These are phyloP conservation scores for Alaudala cheleensis DNA, from an alignment of 2,113 vertebrate species.

Conservation along the genomic window DNA sequence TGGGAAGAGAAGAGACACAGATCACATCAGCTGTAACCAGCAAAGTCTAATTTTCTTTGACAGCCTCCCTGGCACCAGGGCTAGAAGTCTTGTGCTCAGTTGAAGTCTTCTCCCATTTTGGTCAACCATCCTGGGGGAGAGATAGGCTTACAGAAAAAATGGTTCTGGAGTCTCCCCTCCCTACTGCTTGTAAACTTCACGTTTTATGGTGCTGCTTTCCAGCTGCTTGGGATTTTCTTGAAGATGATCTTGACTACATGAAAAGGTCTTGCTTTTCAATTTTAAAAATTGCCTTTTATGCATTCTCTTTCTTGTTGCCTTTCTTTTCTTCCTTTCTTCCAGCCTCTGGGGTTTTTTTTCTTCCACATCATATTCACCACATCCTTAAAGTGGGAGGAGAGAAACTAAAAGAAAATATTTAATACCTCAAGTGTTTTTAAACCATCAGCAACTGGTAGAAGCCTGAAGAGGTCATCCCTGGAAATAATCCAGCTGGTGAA, in stretches of 20 bases:
- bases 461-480: constrained; percentile 18
- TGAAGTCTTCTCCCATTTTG: not conserved
- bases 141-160: not conserved
- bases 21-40: not conserved
- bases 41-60: not conserved
- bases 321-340: not conserved
- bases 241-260: not conserved
- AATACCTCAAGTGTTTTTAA: constrained; percentile 25
- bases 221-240: not conserved
- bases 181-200: not conserved
- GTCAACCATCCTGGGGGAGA: not conserved
- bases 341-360: not conserved
- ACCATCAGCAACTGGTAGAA: not conserved
- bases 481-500: constrained; percentile 49
- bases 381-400: not conserved
- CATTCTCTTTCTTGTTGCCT: not conserved
- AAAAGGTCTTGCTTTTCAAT: not conserved
- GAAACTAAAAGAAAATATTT: constrained; percentile 56
- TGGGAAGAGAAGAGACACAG: not conserved
- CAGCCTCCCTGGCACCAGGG: not conserved
- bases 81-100: not conserved
- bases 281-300: not conserved
- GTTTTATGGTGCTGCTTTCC: not conserved
- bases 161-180: accelerated
- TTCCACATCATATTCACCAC: not conserved